phyloP scores from a whole-genome alignment of 2,797 vertebrate species.

The Hemitrygon akajei region DNA sequence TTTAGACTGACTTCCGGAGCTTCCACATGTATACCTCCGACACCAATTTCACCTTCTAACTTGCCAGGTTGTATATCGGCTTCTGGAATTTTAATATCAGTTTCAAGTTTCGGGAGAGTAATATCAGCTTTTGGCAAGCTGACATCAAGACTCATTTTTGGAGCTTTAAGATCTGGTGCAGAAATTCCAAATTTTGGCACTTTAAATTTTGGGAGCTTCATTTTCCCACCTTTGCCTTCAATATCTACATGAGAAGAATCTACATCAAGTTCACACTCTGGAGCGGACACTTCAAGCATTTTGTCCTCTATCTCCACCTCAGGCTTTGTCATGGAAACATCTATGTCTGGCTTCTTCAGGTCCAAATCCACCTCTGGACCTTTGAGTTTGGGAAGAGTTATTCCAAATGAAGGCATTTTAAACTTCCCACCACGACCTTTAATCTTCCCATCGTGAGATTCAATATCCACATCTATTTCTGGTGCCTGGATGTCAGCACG shows the following conservation, averaged over 20 bases:
- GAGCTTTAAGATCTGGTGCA: background rate
- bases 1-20: background rate
- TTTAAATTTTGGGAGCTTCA: slow-evolving; percentile 10
- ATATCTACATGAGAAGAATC: background rate
- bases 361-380: background rate
- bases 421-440: background rate
- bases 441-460: background rate
- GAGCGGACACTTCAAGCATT: background rate
- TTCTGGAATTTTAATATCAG: background rate
- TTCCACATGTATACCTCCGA: background rate
- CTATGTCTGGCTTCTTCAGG: background rate
- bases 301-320: background rate
- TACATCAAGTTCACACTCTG: slow-evolving; percentile 17
- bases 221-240: background rate
- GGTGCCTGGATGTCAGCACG: background rate
- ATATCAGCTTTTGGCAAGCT: background rate
- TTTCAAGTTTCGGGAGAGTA: background rate
- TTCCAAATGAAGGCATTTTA: background rate
- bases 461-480: background rate
- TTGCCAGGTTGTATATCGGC: background rate
- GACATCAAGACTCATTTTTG: background rate
- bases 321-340: accelerated
- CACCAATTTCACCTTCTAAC: no score
- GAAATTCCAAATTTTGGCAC: slow-evolving; percentile 14
- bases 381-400: background rate